These are phyloP conservation scores for Micronycteris hirsuta DNA, from an alignment of 2,113 vertebrate species.

Conservation along the genomic window DNA sequence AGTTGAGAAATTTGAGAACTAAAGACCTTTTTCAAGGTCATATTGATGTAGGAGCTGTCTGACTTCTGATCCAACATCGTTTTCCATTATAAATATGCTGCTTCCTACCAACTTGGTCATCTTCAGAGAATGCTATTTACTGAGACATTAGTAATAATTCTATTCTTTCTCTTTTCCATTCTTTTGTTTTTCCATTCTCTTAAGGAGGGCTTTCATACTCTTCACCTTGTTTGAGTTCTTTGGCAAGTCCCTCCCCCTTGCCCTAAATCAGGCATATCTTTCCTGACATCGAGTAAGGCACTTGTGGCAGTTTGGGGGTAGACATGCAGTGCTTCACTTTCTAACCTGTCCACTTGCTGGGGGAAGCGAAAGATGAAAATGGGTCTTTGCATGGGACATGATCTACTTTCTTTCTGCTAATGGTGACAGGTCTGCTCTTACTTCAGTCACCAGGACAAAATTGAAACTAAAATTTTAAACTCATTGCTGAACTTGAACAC, in stretches of 20 bases:
- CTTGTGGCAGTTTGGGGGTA: not conserved
- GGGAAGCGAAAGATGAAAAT: not conserved
- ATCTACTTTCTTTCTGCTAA: not conserved
- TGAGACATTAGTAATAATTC: not conserved
- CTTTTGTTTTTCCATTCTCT: not conserved
- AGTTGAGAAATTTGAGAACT: not conserved
- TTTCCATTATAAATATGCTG: not conserved
- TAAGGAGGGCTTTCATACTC: not conserved
- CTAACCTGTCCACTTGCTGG: not conserved
- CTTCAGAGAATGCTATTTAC: not conserved
- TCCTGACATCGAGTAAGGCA: not conserved
- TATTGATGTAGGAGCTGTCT: not conserved
- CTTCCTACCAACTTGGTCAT: not conserved
- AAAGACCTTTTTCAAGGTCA: not conserved
- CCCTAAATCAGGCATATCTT: not conserved
- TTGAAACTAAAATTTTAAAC: no score
- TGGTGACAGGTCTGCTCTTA: not conserved
- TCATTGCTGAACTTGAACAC: not conserved
- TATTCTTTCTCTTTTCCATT: not conserved
- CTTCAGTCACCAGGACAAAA: not conserved
- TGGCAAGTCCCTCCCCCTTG: not conserved
- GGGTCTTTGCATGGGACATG: not conserved
- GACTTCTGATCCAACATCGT: not conserved
- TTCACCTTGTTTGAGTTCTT: not conserved
- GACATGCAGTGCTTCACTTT: not conserved